Base-by-base conservation (phyloP, 2,888 invertebrate genomes). In the Amiota mariae region DNA sequence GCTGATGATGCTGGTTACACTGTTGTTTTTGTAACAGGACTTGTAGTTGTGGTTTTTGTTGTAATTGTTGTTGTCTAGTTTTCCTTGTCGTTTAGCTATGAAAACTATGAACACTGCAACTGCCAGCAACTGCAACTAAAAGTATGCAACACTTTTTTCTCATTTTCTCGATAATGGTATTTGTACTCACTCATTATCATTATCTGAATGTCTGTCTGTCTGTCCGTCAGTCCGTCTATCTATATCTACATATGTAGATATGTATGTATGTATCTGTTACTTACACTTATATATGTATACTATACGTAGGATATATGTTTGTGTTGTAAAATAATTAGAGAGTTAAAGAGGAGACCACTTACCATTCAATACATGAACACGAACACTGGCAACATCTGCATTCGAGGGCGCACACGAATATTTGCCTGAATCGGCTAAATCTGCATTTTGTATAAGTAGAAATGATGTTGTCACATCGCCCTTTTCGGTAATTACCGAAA, bases 351-450 rank as follows among this genome's bases (percentile, higher is more conserved):
- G 59, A 12, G 57, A 78, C 81, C 85, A 90, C 92, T 92, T 92
- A 95, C 95, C 95, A 91, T 95, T 95, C 85, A 95, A 93, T 84
- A 95, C 95, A 90, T 95, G 95, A 79, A 95, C 95, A 86, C 93
- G 92, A 88, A 95, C 93, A 85, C 93, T 94, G 84, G 95, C 94
- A 82, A 93, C 93, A 90, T 95, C 94, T 87, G 95, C 94, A 89
- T 95, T 95, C 87, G 94, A 94, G 81, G 95, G 95, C 84, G 93
- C 93, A 91, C 95, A 95, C 73, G 94, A 94, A 90, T 95, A 95
- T 89, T 94, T 94, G 81, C 95, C 95, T 73, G 94, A 94, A 91
- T 95, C 95, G 78, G 93, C 91, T 82, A 93, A 91, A 88, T 93
- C 93, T 80, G 95, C 95, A 89, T 94, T 93, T 89, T 94, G 94